A percentile compares a stretch with the other conserved stretches of the same genome.
phyloP scores from a whole-genome alignment of 2,797 vertebrate species.

The Kryptolebias ocellatus region DNA sequence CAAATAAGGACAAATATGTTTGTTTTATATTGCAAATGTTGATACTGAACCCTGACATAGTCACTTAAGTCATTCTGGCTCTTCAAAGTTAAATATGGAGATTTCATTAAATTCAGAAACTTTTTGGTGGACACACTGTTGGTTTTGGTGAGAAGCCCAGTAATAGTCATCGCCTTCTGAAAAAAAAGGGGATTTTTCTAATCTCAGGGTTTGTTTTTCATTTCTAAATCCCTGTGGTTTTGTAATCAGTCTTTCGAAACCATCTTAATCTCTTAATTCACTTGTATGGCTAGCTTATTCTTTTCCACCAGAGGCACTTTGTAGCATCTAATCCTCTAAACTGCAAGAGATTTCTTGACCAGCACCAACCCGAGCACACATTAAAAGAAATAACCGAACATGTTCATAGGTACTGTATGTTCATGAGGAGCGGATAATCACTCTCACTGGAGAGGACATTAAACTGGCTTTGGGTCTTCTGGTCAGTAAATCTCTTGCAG shows the following conservation, averaged over 20 bases:
- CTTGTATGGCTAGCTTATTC: slow-evolving; percentile 82
- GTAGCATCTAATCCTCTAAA: slow-evolving; percentile 85
- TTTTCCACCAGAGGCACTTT: slow-evolving; percentile 81
- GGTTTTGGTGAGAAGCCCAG: slow-evolving; percentile 54
- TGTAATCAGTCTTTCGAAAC: slow-evolving; percentile 87
- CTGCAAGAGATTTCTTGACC: slow-evolving; percentile 81
- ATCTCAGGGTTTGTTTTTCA: slow-evolving; percentile 72
- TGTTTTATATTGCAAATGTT: background rate
- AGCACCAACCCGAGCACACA: slow-evolving; percentile 71
- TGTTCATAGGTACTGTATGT: slow-evolving; percentile 44
- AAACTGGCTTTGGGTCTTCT: slow-evolving; percentile 67
- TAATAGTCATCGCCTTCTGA: slow-evolving; percentile 67
- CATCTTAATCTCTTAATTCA: slow-evolving; percentile 89
- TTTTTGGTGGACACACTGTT: slow-evolving; percentile 32
- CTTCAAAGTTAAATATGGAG: background rate
- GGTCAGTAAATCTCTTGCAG: slow-evolving; percentile 71
- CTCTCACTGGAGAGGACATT: slow-evolving; percentile 69
- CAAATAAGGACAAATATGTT: background rate
- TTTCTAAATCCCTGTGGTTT: slow-evolving; percentile 83
- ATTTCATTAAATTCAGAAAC: slow-evolving; percentile 57
- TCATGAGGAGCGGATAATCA: slow-evolving; percentile 63
- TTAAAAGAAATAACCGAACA: slow-evolving; percentile 74
- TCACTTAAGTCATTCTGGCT: background rate
- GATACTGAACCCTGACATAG: background rate
- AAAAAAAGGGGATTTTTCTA: slow-evolving; percentile 75